Base-by-base conservation (phyloP, 2,888 invertebrate genomes). In the Athalia rosae region DNA sequence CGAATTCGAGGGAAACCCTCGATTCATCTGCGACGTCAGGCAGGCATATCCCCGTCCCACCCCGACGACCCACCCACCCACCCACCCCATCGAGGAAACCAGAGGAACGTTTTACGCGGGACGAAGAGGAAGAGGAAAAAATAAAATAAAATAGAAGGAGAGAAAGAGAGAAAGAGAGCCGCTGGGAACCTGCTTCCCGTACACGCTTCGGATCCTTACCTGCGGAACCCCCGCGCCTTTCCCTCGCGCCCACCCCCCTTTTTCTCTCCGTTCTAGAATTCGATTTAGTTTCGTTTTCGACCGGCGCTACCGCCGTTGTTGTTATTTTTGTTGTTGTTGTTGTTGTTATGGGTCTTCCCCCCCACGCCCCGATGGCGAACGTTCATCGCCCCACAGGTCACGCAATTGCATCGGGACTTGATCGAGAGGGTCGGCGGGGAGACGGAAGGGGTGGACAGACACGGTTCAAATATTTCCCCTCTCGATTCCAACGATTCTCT, bases 11-110 rank as follows among this genome's bases (percentile, higher is more conserved):
- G 58, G 43, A 58, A 58, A 71, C 43, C 56, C 56, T 71, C 71
- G 71, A 71, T 71, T 71, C 71, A 58, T 74, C 58, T 13, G 50
- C 48, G 61, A 74, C 62, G 74, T 74, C 47, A 61, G 48, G 48
- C 74, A 56, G 28, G 28, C 28, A 28, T 28, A 28, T 28, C 28
- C 28, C 28, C 28, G 28, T 28, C 28, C 28, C 28, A 28, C 28
- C 2, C 28, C 28, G 28, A 2, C 28, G 28, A 0, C 28, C 28
- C 28, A 28, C 2, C 28, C 28, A 28, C 2, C 28, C 28, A 0
- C 28, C 28, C 28, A 28, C 28, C 28, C 28, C 28, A 28, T 28
- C 28, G 28, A 28, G 28, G 28, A 28, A 28, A 28, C 28, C 28
- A 28, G 28, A 28, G 1, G 28, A 28, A 28, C 28, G 28, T 28